These are phyloP conservation scores for Pristionchus arcanus DNA, from an alignment of 2,888 invertebrate species.

Conservation along the genomic window DNA sequence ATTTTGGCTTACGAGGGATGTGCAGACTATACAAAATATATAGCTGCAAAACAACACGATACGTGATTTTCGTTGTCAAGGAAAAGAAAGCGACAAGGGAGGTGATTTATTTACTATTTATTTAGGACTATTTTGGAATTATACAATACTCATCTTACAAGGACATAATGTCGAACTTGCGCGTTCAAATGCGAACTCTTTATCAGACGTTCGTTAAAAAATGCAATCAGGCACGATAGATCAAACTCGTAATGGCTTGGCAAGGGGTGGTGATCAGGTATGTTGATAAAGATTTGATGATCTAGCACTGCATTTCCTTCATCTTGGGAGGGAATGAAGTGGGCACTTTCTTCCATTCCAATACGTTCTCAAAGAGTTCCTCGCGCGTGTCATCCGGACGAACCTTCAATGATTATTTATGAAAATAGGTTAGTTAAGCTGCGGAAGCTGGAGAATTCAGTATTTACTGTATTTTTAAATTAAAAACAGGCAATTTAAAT, in stretches of 20 bases:
- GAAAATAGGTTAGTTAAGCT: neutral
- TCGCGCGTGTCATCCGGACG: constrained; percentile 64
- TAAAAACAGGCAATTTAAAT: neutral
- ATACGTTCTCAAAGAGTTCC: constrained; percentile 67
- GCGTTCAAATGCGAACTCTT: neutral
- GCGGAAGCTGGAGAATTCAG: no score
- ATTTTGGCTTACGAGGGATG: neutral
- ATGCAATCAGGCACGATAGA: neutral
- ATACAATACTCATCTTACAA: no score
- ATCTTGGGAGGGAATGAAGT: constrained; percentile 54
- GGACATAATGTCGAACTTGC: neutral
- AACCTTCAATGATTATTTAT: constrained; percentile 47
- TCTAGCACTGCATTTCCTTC: constrained; percentile 51
- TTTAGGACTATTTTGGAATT: no score
- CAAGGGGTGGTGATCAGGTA: neutral
- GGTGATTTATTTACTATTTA: no score
- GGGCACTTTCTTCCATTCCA: constrained; percentile 73
- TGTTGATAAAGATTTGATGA: neutral
- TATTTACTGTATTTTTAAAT: no score
- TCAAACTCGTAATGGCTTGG: neutral
- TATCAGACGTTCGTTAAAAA: neutral
- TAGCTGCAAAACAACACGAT: neutral
- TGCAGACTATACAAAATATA: neutral
- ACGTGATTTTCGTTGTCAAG: no score
- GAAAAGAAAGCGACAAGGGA: no score